Percentiles rank a stretch among this genome's conserved stretches.
phyloP scores from a whole-genome alignment of 2,797 vertebrate genomes.

The Merluccius polli region DNA sequence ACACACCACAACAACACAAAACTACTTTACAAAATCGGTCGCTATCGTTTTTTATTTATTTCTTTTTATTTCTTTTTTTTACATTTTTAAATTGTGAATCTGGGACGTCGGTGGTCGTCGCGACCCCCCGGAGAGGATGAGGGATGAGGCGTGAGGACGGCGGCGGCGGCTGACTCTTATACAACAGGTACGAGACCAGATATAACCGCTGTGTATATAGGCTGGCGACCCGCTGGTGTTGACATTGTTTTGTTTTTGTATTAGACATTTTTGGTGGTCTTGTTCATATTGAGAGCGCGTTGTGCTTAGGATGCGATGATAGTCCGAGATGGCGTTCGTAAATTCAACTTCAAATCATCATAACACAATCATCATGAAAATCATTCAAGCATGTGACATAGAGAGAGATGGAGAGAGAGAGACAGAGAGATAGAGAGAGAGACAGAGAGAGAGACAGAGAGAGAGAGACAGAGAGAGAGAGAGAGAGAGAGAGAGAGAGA shows the following conservation, averaged over 20 bases:
- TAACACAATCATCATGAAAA: not conserved
- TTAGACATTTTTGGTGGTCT: not conserved
- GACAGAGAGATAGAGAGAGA: no score
- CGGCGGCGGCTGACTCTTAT: conserved; percentile 47
- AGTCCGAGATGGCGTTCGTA: not conserved
- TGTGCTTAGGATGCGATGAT: not conserved
- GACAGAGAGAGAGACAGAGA: no score
- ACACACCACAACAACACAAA: not conserved
- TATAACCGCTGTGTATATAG: not conserved
- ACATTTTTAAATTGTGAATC: conserved; percentile 33
- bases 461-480: not conserved
- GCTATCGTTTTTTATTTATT: not conserved
- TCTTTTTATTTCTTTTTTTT: not conserved
- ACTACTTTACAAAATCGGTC: not conserved
- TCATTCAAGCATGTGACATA: not conserved
- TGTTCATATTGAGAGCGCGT: not conserved
- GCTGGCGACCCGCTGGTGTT: no score
- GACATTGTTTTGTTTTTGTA: no score
- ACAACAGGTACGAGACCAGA: conserved; percentile 55
- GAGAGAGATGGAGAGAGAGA: not conserved
- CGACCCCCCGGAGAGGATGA: conserved; percentile 41
- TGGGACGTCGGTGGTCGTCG: conserved; percentile 25
- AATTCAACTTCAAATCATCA: not conserved
- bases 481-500: no score
- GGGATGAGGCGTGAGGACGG: conserved; percentile 59